Percentiles rank a stretch among this genome's conserved stretches.
These are phyloP conservation scores for Morphnarchus princeps DNA, from an alignment of 2,113 vertebrate genomes.

Conservation along the genomic window DNA sequence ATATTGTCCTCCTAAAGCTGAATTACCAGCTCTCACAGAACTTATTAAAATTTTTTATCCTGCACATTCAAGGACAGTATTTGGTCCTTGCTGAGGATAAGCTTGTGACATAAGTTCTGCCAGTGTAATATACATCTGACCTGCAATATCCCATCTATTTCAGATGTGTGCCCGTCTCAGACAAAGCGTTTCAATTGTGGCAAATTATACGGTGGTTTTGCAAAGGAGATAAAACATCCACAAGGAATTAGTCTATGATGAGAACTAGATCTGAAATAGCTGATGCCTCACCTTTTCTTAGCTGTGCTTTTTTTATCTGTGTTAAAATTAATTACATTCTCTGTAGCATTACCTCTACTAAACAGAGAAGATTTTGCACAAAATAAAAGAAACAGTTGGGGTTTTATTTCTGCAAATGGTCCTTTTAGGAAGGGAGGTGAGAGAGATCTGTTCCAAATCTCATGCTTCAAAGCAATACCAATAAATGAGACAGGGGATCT, in stretches of 20 bases:
- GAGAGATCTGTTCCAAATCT: not conserved
- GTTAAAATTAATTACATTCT: not conserved
- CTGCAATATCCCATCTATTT: not conserved
- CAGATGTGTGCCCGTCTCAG: not conserved
- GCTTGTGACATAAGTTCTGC: not conserved
- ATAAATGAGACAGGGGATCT: not conserved
- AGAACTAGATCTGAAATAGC: not conserved
- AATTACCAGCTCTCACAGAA: not conserved
- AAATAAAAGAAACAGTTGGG: not conserved
- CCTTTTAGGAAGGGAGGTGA: not conserved
- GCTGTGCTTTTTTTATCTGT: not conserved
- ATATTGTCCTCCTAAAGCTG: not conserved
- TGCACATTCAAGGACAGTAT: not conserved
- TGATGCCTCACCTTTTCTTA: not conserved
- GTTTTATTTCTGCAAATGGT: not conserved
- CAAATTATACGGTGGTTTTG: not conserved
- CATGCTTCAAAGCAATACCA: not conserved
- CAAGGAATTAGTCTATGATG: not conserved
- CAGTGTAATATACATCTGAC: not conserved
- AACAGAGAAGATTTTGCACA: not conserved
- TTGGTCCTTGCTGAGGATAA: not conserved
- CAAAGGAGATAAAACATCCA: not conserved
- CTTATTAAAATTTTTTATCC: not conserved
- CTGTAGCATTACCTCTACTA: not conserved
- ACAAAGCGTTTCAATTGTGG: not conserved